Base-by-base conservation (phyloP, 2,888 invertebrate species). In the Keiferia lycopersicella region DNA sequence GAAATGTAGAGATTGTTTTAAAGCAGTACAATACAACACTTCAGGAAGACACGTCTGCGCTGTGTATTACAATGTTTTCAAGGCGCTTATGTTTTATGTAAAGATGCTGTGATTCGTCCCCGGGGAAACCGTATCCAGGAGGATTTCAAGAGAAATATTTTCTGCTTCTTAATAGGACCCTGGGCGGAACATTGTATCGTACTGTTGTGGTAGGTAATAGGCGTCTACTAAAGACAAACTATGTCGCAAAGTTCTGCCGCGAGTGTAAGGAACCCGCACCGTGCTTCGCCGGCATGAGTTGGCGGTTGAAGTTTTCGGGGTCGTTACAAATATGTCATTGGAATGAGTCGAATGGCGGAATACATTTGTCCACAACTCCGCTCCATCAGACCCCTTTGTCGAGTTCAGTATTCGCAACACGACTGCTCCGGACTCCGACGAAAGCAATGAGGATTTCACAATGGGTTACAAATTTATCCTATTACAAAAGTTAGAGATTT, bases 251-350 rank as follows among this genome's bases (percentile, higher is more conserved):
- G 20, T 61, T 61, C 22, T 61, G 30, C 60, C 48, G 20, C 50
- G 50, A 61, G 50, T 34, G 48, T 61, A 61, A 61, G 61, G 50
- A 61, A 48, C 61, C 61, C 61, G n/a, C 30, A 61, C 61, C 18
- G 59, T 61, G 50, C 61, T 48, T 50, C 34, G 50, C 50, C 50
- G 22, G 34, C 61, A 48, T 41, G 30, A 61, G 50, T 50, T 60
- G 45, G 16, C 6, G 22, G 50, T 50, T 22, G 11, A 45, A 61
- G 50, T 48, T 61, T 61, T 48, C 45, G 61, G 50, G 45, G 61
- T 61, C 61, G 61, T 61, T 61, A 61, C 61, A 50, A 61, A 61
- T 61, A 50, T 61, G 61, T 61, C 61, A 61, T 61, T 48, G 61
- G 61, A 48, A 50, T 50, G 61, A 61, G 61, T 50, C 61, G 50